Percentiles rank a stretch among this genome's conserved stretches.
Evolutionary conservation across 2,888 invertebrate species (phyloP).

Genomic region (Eristalis tenax): DNA sequence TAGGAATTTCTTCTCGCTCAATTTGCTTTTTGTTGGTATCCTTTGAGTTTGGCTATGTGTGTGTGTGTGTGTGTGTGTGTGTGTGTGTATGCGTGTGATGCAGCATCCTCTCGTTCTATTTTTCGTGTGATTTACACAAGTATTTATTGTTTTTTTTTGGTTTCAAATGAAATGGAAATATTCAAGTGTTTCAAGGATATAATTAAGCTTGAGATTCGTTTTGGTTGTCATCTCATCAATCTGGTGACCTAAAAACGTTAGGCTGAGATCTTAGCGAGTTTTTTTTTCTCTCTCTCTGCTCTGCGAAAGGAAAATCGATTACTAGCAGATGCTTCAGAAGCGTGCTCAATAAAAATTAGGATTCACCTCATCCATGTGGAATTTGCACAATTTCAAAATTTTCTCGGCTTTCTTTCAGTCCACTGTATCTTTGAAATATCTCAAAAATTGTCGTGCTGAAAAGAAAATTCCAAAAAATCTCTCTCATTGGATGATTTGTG

Average conservation of each 20-base stretch:
- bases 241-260: background rate
- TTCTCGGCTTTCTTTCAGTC: background rate
- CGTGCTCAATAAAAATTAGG: background rate
- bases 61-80: background rate
- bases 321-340: conserved; percentile 42
- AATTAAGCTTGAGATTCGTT: background rate
- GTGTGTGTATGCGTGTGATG: background rate
- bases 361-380: background rate
- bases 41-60: background rate
- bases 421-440: background rate
- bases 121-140: background rate
- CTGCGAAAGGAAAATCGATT: conserved; percentile 53
- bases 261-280: background rate
- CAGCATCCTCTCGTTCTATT: background rate
- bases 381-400: background rate
- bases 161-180: background rate
- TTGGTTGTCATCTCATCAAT: background rate
- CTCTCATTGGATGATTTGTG: background rate
- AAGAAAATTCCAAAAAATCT: background rate
- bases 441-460: too few species aligned
- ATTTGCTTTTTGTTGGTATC: background rate
- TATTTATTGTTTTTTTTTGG: conserved; percentile 5
- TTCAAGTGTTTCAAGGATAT: background rate
- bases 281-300: background rate
- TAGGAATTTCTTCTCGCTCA: conserved; percentile 26